Evolutionary conservation across 2,888 invertebrate genomes (phyloP), one percentile per base, ranked within the genome.

Genomic region (Aporophyla nigra): DNA sequence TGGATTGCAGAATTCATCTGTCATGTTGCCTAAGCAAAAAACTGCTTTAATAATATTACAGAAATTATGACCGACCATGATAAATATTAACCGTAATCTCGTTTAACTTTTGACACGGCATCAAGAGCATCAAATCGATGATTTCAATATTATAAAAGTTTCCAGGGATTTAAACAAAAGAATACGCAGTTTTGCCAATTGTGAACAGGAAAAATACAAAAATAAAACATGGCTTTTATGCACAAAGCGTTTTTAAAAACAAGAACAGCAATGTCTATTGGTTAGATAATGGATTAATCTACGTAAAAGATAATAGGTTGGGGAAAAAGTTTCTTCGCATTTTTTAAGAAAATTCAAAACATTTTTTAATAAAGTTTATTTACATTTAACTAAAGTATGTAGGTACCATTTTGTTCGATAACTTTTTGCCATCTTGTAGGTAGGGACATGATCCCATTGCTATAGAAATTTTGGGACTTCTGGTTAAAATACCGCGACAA

Each of bases 101-200:
- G 27, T 69, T 65, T 69, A 58, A 69, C 68, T 69, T 78, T 78
- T 82, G 49, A 71, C 67, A 82, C n/a, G 66, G 56, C 14, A 51
- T 53, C n/a, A 58, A 66, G 19, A 76, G 27, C 61, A 54, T 49
- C 27, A 46, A 82, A 71, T 82, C 40, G 46, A 49, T 76, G 51
- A 67, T 70, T 76, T 70, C 7, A 12, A 61, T 33, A 51, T 10
- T 40, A 9, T 9, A 40, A 40, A 40, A 9, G 10, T 33, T 71
- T 49, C 14, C 16, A 46, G 51, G 62, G 27, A 54, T 69, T 78
- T 14, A 65, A 46, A 53, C n/a, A 54, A 33, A 81, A 51, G 3
- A 46, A 66, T 62, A 49, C 53, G 43, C 33, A 24, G 24, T 53
- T 79, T 65, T 49, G 16, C 1, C 0, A 27, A 71, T 67, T 76